phyloP scores from a whole-genome alignment of 2,888 invertebrate species.

The Rhyacophila evoluta region DNA sequence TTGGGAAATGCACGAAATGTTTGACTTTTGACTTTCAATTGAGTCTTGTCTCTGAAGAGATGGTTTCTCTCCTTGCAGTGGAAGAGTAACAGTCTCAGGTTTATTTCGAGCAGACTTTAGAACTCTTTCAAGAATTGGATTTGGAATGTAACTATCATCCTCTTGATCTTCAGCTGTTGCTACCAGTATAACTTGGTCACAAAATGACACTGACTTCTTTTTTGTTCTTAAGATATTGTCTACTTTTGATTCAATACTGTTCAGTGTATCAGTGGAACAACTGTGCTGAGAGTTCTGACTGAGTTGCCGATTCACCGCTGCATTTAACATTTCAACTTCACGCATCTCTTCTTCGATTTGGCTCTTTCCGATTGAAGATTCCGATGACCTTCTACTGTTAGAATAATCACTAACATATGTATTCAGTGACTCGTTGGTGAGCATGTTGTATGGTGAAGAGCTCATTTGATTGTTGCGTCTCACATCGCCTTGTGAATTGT shows the following conservation, averaged over 20 bases:
- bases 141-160: conserved; percentile 90
- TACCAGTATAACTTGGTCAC: conserved; percentile 92
- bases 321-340: conserved; percentile 71
- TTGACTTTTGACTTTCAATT: conserved; percentile 68
- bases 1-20: conserved; percentile 67
- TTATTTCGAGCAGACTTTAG: conserved; percentile 84
- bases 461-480: not conserved
- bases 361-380: conserved; percentile 61
- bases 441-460: conserved; percentile 27
- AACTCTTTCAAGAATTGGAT: conserved; percentile 89
- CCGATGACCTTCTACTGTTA: conserved; percentile 46
- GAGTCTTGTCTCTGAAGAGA: conserved; percentile 68
- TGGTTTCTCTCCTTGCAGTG: conserved; percentile 66
- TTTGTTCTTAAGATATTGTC: conserved; percentile 75
- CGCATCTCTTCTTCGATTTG: conserved; percentile 71
- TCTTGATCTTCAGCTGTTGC: conserved; percentile 94
- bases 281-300: conserved; percentile 63
- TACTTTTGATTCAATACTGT: conserved; percentile 54
- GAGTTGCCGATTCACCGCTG: conserved; percentile 62
- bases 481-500: not conserved
- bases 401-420: conserved; percentile 45
- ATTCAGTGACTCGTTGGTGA: conserved; percentile 33
- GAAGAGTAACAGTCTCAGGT: conserved; percentile 72
- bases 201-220: conserved; percentile 95
- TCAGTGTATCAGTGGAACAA: conserved; percentile 66